Percentiles rank a stretch among this genome's conserved stretches.
Conservation (phyloP, 1,140 invertebrate species). For the Panagrolaimus sp. region DNA sequence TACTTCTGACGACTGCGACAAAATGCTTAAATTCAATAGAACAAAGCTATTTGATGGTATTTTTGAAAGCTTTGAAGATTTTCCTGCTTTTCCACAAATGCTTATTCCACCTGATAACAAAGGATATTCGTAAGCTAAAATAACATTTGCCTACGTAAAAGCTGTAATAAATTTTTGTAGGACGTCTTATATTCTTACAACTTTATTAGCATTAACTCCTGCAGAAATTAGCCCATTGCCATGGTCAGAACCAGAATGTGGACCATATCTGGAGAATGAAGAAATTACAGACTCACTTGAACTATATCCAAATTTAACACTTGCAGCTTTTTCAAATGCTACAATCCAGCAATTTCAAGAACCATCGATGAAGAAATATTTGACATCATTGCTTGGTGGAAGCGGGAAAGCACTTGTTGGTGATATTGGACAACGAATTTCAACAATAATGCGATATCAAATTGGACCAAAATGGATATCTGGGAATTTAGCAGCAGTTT, state of each 20-base stretch:
- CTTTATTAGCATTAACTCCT: background rate
- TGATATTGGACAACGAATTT: background rate
- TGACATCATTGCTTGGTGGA: background rate
- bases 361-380: background rate
- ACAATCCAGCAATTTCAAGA: background rate
- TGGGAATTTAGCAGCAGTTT: constrained; percentile 16
- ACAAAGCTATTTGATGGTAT: too few species aligned
- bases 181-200: background rate
- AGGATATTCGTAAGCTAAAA: background rate
- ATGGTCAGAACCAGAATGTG: background rate
- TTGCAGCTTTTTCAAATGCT: background rate
- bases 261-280: background rate
- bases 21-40: too few species aligned
- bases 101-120: constrained; percentile 9
- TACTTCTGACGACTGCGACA: too few species aligned
- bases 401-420: background rate
- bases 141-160: too few species aligned
- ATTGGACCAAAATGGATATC: constrained; percentile 25
- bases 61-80: background rate
- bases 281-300: background rate
- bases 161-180: too few species aligned
- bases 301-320: background rate
- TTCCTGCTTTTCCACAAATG: constrained; percentile 3
- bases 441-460: background rate
- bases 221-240: background rate